These are phyloP conservation scores for Drosophila parabipectinata DNA, from an alignment of 1,140 invertebrate genomes.

Conservation along the genomic window DNA sequence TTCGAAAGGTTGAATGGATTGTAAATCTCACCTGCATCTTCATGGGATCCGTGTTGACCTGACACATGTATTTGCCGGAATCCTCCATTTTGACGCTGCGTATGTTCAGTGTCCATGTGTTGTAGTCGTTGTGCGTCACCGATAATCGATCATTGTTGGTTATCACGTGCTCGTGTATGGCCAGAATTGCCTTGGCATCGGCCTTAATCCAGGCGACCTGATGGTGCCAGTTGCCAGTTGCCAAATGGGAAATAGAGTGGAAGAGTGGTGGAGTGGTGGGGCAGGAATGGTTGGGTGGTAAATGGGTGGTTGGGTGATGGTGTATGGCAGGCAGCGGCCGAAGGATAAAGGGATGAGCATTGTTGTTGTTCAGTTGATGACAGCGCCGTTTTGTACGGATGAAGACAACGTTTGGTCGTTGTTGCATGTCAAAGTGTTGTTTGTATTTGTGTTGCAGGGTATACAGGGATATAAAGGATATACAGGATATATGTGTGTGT, in stretches of 20 bases:
- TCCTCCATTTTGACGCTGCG: conserved; percentile 92
- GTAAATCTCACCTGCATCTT: conserved; percentile 91
- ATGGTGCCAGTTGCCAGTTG: conserved; percentile 39
- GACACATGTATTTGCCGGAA: conserved; percentile 95
- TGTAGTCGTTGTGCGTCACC: conserved; percentile 93
- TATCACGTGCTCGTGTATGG: conserved; percentile 96
- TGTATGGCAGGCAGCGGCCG: not conserved
- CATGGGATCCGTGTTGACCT: conserved; percentile 97
- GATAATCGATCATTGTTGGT: conserved; percentile 94
- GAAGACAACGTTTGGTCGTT: conserved; percentile 41
- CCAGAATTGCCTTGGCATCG: conserved; percentile 95
- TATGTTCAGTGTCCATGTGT: conserved; percentile 95
- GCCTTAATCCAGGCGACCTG: conserved; percentile 97
- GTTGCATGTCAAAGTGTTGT: conserved; percentile 57
- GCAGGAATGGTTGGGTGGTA: conserved; percentile 17
- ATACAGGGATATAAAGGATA: conserved; percentile 3
- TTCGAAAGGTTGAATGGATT: not conserved
- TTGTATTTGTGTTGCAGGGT: conserved; percentile 16
- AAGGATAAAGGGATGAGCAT: conserved; percentile 48
- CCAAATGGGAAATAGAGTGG: conserved; percentile 15
- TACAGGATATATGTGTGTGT: conserved; percentile 2
- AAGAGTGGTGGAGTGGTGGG: not conserved
- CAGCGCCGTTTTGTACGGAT: conserved; percentile 45
- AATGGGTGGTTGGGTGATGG: not conserved
- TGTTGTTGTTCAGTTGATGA: conserved; percentile 56